phyloP scores from a whole-genome alignment of 2,797 vertebrate genomes.

The Moxostoma hubbsi region DNA sequence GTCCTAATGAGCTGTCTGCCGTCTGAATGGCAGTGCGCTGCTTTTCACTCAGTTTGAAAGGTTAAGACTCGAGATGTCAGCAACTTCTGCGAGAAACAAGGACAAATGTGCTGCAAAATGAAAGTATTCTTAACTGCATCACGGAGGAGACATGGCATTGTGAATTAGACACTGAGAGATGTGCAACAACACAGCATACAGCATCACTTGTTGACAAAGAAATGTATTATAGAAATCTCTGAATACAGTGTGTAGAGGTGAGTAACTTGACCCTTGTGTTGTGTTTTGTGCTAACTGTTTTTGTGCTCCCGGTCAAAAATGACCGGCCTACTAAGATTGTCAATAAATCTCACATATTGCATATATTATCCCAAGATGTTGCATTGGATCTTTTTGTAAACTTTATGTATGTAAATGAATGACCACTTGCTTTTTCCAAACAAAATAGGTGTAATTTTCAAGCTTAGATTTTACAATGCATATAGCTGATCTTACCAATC shows the following conservation, averaged over 20 bases:
- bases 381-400: too few species aligned
- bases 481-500: too few species aligned
- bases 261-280: too few species aligned
- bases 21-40: slow-evolving; percentile 45
- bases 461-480: too few species aligned
- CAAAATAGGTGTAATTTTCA: too few species aligned
- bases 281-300: too few species aligned
- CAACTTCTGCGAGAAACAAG: slow-evolving; percentile 37
- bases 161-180: background rate
- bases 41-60: slow-evolving; percentile 50
- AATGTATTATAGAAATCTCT: background rate
- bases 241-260: background rate
- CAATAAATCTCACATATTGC: too few species aligned
- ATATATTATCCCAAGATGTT: too few species aligned
- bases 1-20: slow-evolving; percentile 54
- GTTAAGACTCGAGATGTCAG: slow-evolving; percentile 54
- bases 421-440: too few species aligned
- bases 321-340: too few species aligned
- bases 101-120: slow-evolving; percentile 28
- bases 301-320: too few species aligned
- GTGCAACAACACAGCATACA: background rate
- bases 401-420: too few species aligned
- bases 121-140: slow-evolving; percentile 2
- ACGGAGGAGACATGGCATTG: background rate
- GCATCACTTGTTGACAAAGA: background rate